Base-by-base conservation (phyloP, 2,113 vertebrate species). In the Prochilodus magdalenae region DNA sequence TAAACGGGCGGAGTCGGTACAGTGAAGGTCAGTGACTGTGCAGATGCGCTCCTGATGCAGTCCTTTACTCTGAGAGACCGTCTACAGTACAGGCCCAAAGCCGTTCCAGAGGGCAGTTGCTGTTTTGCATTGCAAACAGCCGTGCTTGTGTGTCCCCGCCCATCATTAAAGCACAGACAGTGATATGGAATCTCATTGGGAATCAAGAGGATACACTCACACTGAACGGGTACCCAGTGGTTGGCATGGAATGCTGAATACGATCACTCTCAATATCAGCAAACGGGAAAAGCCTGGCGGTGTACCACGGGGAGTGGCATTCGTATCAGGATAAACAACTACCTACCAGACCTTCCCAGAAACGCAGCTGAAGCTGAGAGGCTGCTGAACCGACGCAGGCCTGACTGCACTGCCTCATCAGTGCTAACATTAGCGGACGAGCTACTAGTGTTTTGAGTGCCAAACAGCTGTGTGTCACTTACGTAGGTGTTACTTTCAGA, bases 171-270 rank as follows among this genome's bases (percentile, higher is more conserved):
- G n/a, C 60, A 62, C 26, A 5, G 53, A 33, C 20, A 33, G 29
- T 53, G 18, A 78, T 67, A 67, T 77, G 27, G 53, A 26, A 67
- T 77, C 55, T 78, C 20, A 40, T 4, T 20, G 15, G 29, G 55
- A 69, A 78, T 29, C 63, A 69, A 69, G 29, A 36, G 49, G 27
- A 53, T n/a, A n/a, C n/a, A n/a, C n/a, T n/a, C 29, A 55, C 47
- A 36, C 27, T 26, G 36, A 70, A 55, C 26, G 76, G 44, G 62
- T 22, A 8, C 36, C 26, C 26, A 63, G 65, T 78, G 63, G 60
- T 60, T 20, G 49, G 66, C 40, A 47, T 67, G 29, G 66, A 12
- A 15, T 3, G 14, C 27, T 24, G 60, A 63, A 63, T 11, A 5
- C 20, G 15, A 27, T 63, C 60, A 27, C 13, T 66, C 29, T 18